Conservation (phyloP, 2,113 vertebrate genomes). For the Cavia aperea region DNA sequence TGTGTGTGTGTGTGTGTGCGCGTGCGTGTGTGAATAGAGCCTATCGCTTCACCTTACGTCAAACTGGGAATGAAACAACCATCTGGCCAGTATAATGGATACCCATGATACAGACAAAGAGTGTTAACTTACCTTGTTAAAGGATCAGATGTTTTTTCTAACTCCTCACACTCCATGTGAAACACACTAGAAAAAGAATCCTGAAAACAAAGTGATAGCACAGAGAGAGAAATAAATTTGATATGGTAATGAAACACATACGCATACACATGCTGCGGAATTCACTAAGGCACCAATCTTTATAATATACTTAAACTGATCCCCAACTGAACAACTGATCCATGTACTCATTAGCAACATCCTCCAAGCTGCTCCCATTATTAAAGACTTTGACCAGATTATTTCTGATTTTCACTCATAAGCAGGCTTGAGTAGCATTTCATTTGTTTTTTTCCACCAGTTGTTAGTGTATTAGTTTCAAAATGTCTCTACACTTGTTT, state of each 20-base stretch:
- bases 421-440: not conserved
- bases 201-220: slow-evolving; percentile 74
- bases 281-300: too few species aligned
- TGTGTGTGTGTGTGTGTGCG: too few species aligned
- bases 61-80: not conserved
- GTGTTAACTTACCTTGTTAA: slow-evolving; percentile 83
- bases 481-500: not conserved
- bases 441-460: not conserved
- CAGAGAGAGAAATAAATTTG: not conserved
- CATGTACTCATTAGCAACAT: not conserved
- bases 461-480: not conserved
- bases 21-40: not conserved
- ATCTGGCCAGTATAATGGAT: not conserved
- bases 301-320: not conserved
- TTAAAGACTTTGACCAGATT: not conserved
- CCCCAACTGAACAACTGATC: not conserved
- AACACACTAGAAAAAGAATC: slow-evolving; percentile 96
- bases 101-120: not conserved
- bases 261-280: not conserved
- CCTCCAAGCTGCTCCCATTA: not conserved
- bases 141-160: slow-evolving; percentile 77
- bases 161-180: slow-evolving; percentile 93
- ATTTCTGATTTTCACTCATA: not conserved
- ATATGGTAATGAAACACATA: not conserved
- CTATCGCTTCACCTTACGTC: not conserved